A percentile compares a stretch with the other conserved stretches of the same genome.
phyloP scores from a whole-genome alignment of 2,888 invertebrate species.

The Sympetrum striolatum region DNA sequence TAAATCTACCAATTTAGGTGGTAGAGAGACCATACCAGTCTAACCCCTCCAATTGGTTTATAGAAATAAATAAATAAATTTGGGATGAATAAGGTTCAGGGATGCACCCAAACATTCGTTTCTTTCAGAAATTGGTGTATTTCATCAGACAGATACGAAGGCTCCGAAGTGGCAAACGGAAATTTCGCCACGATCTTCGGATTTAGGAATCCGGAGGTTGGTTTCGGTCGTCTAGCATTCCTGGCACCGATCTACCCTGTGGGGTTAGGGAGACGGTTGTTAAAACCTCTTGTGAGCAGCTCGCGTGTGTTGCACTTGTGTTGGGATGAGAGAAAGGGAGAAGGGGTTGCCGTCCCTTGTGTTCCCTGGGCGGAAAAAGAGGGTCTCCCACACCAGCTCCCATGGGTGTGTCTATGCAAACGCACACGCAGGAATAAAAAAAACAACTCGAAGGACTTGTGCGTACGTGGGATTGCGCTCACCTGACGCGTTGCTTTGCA shows the following conservation, averaged over 20 bases:
- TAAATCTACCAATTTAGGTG: no score
- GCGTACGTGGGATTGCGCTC: not conserved
- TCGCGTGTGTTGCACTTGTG: not conserved
- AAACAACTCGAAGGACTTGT: not conserved
- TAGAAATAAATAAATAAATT: no score
- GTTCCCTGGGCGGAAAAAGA: not conserved
- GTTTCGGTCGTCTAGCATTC: not conserved
- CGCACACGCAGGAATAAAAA: not conserved
- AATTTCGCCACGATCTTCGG: not conserved
- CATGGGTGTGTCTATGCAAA: not conserved
- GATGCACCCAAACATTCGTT: no score
- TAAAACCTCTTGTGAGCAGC: not conserved
- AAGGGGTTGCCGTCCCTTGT: not conserved
- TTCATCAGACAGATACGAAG: no score
- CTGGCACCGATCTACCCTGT: not conserved
- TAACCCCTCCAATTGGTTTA: no score
- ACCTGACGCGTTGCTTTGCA: conserved; percentile 21
- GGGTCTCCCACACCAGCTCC: not conserved
- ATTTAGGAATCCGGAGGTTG: not conserved
- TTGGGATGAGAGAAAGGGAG: not conserved
- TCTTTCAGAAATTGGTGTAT: no score
- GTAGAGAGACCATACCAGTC: no score
- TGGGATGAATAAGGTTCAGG: no score
- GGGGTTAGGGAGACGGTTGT: not conserved
- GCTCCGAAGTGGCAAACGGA: no score